Percentiles rank a stretch among this genome's conserved stretches.
Conservation (phyloP, 1,140 invertebrate genomes). For the Condylostylus longicornis region DNA sequence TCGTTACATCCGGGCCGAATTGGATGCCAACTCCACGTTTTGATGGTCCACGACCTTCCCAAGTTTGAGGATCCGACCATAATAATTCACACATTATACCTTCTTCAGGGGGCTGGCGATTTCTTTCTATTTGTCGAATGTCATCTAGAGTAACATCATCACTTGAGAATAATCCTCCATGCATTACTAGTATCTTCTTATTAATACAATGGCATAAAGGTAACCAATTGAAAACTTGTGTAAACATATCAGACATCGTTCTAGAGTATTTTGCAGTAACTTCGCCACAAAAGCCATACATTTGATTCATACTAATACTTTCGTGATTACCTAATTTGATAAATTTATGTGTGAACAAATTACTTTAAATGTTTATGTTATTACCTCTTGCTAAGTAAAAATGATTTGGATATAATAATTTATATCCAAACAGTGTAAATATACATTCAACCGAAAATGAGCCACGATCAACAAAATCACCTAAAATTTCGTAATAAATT, state of each 20-base stretch:
- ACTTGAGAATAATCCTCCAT: constrained; percentile 80
- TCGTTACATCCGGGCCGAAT: constrained; percentile 95
- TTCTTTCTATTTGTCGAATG: constrained; percentile 74
- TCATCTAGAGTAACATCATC: constrained; percentile 86
- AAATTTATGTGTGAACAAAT: constrained; percentile 1
- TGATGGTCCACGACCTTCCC: constrained; percentile 70
- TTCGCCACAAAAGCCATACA: constrained; percentile 98
- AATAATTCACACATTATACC: constrained; percentile 94
- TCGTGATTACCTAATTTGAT: constrained; percentile 80
- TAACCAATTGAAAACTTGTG: constrained; percentile 96
- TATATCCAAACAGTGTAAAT: constrained; percentile 93
- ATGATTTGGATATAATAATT: constrained; percentile 90
- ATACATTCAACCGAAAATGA: constrained; percentile 99
- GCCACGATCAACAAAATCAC: constrained; percentile 97
- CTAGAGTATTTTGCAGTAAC: constrained; percentile 87
- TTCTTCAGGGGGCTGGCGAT: constrained; percentile 92
- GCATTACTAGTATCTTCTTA: constrained; percentile 82
- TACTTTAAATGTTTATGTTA: constrained; percentile 9
- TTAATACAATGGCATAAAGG: constrained; percentile 94
- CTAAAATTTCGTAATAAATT: constrained; percentile 99
- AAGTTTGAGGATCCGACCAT: constrained; percentile 95
- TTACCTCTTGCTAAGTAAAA: constrained; percentile 96
- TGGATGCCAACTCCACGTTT: constrained; percentile 96
- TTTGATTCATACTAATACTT: constrained; percentile 96
- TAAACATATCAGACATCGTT: constrained; percentile 93